These are phyloP conservation scores for Apomyelois bistriatella DNA, from an alignment of 2,888 invertebrate genomes.

Conservation along the genomic window DNA sequence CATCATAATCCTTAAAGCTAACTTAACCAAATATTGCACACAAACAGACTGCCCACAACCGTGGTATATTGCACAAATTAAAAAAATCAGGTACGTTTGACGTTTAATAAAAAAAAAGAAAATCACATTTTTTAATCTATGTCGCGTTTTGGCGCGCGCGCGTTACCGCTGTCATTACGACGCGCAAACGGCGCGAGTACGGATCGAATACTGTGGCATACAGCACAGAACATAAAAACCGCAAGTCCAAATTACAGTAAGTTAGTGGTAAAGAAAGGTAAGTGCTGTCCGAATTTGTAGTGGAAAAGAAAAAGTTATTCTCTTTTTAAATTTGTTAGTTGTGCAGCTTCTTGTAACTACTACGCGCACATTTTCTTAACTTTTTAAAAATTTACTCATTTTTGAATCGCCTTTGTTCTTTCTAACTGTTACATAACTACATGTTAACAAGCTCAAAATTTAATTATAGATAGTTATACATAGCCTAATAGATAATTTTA, in stretches of 20 bases:
- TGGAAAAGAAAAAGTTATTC: not conserved
- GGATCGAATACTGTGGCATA: slow-evolving; percentile 8
- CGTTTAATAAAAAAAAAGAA: slow-evolving; percentile 23
- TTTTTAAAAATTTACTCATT: too few relatives aligned
- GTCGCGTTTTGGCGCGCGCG: slow-evolving; percentile 22
- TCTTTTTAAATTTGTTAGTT: not conserved
- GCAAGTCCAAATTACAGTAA: slow-evolving; percentile 4
- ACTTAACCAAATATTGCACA: slow-evolving; percentile 61
- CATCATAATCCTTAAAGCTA: slow-evolving; percentile 44
- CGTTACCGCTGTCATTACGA: slow-evolving; percentile 8
- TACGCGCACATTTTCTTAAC: too few relatives aligned
- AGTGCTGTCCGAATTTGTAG: slow-evolving; percentile 3
- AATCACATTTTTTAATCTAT: slow-evolving; percentile 33
- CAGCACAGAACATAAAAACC: not conserved
- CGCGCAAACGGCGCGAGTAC: slow-evolving; percentile 16
- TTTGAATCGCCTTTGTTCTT: too few relatives aligned
- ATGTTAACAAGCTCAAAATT: too few relatives aligned
- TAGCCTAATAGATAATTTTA: too few relatives aligned
- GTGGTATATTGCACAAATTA: slow-evolving; percentile 65
- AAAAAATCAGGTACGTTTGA: slow-evolving; percentile 53
- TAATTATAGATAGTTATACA: too few relatives aligned
- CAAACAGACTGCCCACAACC: slow-evolving; percentile 64
- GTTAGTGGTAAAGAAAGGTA: slow-evolving; percentile 8
- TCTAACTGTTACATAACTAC: too few relatives aligned
- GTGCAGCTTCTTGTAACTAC: not conserved